Evolutionary conservation across 1,140 invertebrate genomes (phyloP).

Genomic region (Hyphantria cunea): DNA sequence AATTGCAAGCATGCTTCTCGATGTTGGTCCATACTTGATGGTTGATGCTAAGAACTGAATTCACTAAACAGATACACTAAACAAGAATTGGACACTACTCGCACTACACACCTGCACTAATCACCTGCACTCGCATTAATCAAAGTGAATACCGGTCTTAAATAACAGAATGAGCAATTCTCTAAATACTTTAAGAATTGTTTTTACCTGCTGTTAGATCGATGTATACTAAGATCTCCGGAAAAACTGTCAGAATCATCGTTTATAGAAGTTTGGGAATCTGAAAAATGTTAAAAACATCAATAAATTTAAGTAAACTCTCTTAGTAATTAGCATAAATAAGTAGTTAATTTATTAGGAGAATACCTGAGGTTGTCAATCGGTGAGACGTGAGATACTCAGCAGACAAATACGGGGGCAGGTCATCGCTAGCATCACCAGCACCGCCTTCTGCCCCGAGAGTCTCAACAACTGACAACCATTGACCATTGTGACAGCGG

Average conservation of each 20-base stretch:
- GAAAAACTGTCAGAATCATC: conserved; percentile 77
- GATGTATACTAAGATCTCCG: conserved; percentile 61
- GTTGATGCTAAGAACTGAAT: no score
- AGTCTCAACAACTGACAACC: conserved; percentile 96
- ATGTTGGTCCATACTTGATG: no score
- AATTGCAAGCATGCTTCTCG: no score
- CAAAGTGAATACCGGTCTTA: no score
- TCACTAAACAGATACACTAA: no score
- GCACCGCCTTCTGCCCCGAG: conserved; percentile 76
- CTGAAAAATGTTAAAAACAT: conserved; percentile 37
- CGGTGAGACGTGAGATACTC: conserved; percentile 88
- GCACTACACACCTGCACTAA: no score
- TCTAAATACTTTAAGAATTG: no score
- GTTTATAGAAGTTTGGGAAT: conserved; percentile 77
- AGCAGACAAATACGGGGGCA: conserved; percentile 87
- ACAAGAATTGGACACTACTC: no score
- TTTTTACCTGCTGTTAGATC: conserved; percentile 51
- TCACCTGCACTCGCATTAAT: no score
- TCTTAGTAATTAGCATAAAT: background rate
- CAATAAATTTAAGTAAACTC: background rate
- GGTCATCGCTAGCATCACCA: conserved; percentile 80
- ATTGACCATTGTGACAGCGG: conserved; percentile 97
- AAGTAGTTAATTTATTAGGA: background rate
- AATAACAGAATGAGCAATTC: no score
- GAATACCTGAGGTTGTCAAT: conserved; percentile 84